Conservation (phyloP, 2,113 vertebrate species). For the Hiodon tergisus region DNA sequence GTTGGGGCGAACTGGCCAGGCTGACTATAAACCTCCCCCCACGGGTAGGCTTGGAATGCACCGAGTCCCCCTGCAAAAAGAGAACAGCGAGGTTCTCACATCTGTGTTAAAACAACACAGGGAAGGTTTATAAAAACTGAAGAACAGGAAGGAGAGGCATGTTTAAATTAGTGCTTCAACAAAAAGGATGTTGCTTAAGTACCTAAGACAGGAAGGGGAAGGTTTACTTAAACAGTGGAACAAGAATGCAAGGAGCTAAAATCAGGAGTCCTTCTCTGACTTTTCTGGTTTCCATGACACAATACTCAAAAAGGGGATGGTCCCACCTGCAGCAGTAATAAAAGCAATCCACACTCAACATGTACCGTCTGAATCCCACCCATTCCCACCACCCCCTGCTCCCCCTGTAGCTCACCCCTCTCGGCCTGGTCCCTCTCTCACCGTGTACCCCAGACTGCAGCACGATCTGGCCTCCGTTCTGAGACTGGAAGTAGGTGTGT, state of each 20-base stretch:
- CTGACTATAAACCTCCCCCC: constrained; percentile 56
- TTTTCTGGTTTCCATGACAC: too few relatives aligned
- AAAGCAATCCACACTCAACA: constrained; percentile 21
- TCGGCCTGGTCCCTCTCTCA: constrained; percentile 5
- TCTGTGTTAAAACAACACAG: neutral
- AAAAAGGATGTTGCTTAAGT: too few relatives aligned
- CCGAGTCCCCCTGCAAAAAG: too few relatives aligned
- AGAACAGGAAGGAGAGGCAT: neutral
- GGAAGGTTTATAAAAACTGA: neutral
- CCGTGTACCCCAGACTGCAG: constrained; percentile 57
- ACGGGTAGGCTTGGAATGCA: constrained; percentile 57
- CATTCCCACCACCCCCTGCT: constrained; percentile 8
- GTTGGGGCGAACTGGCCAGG: constrained; percentile 42
- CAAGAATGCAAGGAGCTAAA: too few relatives aligned
- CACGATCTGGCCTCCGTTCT: constrained; percentile 53
- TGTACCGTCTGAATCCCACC: neutral
- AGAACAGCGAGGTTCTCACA: too few relatives aligned
- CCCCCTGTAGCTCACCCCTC: constrained; percentile 43
- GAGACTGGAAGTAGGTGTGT: constrained; percentile 58
- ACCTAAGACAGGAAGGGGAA: too few relatives aligned
- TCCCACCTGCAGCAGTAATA: constrained; percentile 19
- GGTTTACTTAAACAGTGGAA: too few relatives aligned
- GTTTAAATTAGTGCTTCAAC: too few relatives aligned
- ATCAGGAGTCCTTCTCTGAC: too few relatives aligned
- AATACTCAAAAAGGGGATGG: too few relatives aligned